Percentiles rank a stretch among this genome's conserved stretches.
Evolutionary conservation across 2,797 vertebrate genomes (phyloP).

Genomic region (Siniperca scherzeri): DNA sequence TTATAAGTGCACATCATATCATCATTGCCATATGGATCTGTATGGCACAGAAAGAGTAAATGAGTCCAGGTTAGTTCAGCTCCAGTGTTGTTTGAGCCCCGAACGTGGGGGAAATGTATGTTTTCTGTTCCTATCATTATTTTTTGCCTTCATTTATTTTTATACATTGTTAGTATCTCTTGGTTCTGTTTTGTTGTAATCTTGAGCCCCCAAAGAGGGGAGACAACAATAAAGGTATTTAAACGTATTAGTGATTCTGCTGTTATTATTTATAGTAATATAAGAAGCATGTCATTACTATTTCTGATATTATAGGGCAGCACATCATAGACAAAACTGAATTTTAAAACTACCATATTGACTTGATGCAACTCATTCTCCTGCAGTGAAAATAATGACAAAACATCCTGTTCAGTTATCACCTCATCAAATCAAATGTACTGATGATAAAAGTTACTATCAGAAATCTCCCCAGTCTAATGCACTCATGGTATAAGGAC

Average conservation of each 20-base stretch:
- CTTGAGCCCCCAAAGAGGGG: constrained; percentile 19
- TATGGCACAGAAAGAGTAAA: background rate
- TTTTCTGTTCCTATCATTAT: constrained; percentile 54
- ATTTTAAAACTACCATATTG: background rate
- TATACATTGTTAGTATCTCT: constrained; percentile 64
- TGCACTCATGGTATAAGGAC: background rate
- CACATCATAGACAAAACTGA: background rate
- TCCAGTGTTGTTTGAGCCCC: constrained; percentile 16
- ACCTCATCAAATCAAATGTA: background rate
- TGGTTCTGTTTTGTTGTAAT: constrained; percentile 53
- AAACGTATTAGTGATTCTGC: constrained; percentile 12
- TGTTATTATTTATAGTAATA: background rate
- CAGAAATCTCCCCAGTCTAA: background rate
- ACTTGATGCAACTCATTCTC: background rate
- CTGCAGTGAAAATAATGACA: background rate
- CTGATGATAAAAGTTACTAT: background rate
- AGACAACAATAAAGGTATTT: constrained; percentile 75
- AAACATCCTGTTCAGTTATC: background rate
- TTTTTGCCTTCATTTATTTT: constrained; percentile 83
- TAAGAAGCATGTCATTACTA: background rate
- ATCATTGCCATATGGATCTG: background rate
- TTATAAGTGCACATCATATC: constrained; percentile 47
- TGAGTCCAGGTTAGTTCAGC: constrained; percentile 6
- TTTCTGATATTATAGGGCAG: background rate
- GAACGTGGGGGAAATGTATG: constrained; percentile 7